A percentile compares a stretch with the other conserved stretches of the same genome.
These are phyloP conservation scores for Scleropages formosus DNA, from an alignment of 2,797 vertebrate genomes.

Conservation along the genomic window DNA sequence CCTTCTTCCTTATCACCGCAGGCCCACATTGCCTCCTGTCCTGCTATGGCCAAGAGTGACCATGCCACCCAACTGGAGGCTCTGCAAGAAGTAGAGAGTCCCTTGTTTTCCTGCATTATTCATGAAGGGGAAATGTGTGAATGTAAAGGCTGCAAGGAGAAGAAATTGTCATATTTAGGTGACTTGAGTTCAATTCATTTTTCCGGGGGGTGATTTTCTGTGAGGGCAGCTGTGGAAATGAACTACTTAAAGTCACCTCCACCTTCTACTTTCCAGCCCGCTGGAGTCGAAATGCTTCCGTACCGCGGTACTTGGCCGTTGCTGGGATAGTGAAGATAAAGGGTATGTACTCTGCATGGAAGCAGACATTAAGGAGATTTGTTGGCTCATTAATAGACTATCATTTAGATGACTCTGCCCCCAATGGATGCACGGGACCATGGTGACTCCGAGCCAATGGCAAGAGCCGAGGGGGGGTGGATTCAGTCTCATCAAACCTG, in stretches of 20 bases:
- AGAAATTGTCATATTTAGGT: no score
- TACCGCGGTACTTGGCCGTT: neutral
- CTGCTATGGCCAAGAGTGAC: no score
- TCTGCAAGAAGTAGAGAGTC: no score
- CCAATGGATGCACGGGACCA: no score
- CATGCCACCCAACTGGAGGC: no score
- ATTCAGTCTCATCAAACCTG: no score
- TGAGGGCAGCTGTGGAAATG: neutral
- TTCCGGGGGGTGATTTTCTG: neutral
- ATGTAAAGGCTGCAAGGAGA: neutral
- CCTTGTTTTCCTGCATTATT: neutral
- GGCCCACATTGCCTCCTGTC: no score
- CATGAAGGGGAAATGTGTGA: neutral
- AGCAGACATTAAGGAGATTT: neutral
- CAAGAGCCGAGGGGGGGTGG: no score
- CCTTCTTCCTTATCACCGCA: neutral
- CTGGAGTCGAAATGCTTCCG: neutral
- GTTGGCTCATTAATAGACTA: constrained; percentile 10
- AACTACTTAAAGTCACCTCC: neutral
- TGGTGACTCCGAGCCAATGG: no score
- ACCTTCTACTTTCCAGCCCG: no score
- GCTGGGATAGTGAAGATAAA: constrained; percentile 13
- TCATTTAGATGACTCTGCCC: neutral
- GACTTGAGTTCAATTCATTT: constrained; percentile 10
- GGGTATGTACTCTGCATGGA: constrained; percentile 1